Base-by-base conservation (phyloP, 2,888 invertebrate species). In the Hirtodrosophila trivittata region DNA sequence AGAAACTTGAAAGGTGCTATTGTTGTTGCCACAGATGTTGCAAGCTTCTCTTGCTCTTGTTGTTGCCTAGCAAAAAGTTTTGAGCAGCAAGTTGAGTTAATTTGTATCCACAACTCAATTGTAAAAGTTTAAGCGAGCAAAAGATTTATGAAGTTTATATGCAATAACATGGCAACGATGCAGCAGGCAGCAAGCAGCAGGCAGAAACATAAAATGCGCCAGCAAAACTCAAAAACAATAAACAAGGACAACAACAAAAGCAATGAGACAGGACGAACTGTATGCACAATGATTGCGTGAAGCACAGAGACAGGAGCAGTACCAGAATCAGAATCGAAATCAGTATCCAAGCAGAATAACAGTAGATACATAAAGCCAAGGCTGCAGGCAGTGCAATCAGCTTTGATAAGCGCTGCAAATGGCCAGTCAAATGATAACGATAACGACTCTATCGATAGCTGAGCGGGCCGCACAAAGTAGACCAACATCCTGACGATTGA, bases 61-160 rank as follows among this genome's bases (percentile, higher is more conserved):
- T 72, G 58, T 66, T 81, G 56, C 86, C 86, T 68, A 63, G 82
- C 46, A 66, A 57, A 84, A 82, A 74, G 59, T 85, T 87, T 63
- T 66, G 42, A 57, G 74, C 83, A 68, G 86, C 76, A 69, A 87
- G 80, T 75, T 74, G 74, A 87, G 86, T 85, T 83, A 87, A 83
- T 83, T 83, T 83, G 87, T 87, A 83, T 74, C 83, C 77, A 75
- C 85, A 83, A 83, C 86, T 81, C 83, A 81, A 86, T 83, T 86
- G 82, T 75, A 70, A 84, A 83, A 84, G 82, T 83, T 86, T 70
- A 85, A 81, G 80, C 66, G 70, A 66, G 77, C 86, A 77, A 83
- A 77, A 82, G 83, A 83, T 83, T 83, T 83, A 85, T 83, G 77
- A 83, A 83, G 65, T 85, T 83, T 83, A 66, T 80, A 80, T 83